These are phyloP conservation scores for Nerophis lumbriciformis DNA, from an alignment of 2,113 vertebrate genomes.

Conservation along the genomic window DNA sequence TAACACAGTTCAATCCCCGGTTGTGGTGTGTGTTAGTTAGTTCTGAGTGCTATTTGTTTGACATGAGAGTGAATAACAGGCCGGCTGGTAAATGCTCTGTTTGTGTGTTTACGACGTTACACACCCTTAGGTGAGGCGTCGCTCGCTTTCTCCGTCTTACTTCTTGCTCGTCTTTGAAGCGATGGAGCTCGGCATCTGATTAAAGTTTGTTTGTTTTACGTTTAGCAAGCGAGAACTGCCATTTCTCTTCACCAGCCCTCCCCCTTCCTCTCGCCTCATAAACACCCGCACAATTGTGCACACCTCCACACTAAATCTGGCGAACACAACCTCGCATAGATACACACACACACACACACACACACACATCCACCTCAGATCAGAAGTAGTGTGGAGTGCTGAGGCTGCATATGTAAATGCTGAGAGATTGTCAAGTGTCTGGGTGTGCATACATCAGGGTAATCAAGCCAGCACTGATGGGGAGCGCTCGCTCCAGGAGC, in stretches of 20 bases:
- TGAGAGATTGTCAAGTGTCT: slow-evolving; percentile 72
- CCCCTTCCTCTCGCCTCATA: slow-evolving; percentile 32
- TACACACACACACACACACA: slow-evolving; percentile 24
- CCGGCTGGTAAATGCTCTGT: slow-evolving; percentile 67
- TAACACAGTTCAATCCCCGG: slow-evolving; percentile 56
- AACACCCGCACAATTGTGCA: slow-evolving; percentile 27
- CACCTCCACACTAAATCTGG: slow-evolving; percentile 46
- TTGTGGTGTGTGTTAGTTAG: slow-evolving; percentile 57
- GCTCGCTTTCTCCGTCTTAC: slow-evolving; percentile 36
- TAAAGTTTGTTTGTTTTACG: slow-evolving; percentile 76
- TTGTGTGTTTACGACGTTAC: slow-evolving; percentile 66
- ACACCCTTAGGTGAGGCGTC: slow-evolving; percentile 59
- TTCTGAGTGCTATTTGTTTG: slow-evolving; percentile 64
- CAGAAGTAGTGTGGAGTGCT: slow-evolving; percentile 71
- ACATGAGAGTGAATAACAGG: slow-evolving; percentile 68
- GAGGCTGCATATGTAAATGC: slow-evolving; percentile 75
- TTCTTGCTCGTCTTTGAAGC: slow-evolving; percentile 66
- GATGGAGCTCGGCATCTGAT: slow-evolving; percentile 62
- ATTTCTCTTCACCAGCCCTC: slow-evolving; percentile 57
- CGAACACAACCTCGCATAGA: slow-evolving; percentile 29
- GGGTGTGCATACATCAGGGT: slow-evolving; percentile 71
- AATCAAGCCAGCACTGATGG: slow-evolving; percentile 70
- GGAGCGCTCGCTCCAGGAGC: slow-evolving; percentile 65
- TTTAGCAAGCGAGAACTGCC: slow-evolving; percentile 71
- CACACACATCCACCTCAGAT: slow-evolving; percentile 55